Evolutionary conservation across 2,888 invertebrate species (phyloP).

Genomic region (Hemicrepidius hirtus): DNA sequence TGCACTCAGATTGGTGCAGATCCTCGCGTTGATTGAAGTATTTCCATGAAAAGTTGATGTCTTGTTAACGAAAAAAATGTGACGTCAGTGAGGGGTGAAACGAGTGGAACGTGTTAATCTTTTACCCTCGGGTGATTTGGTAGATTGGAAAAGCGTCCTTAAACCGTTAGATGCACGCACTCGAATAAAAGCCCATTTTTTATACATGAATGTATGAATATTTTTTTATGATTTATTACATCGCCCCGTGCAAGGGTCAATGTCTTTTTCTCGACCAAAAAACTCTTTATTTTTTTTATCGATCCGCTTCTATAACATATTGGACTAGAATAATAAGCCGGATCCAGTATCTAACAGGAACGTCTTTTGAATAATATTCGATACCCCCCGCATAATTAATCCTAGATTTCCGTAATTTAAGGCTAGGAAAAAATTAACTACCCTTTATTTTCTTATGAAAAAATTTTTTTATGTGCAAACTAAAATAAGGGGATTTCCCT

Average conservation of each 20-base stretch:
- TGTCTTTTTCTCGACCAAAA: not conserved
- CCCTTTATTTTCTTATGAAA: no score
- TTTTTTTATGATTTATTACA: not conserved
- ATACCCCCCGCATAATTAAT: no score
- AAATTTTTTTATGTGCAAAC: no score
- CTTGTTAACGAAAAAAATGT: conserved; percentile 53
- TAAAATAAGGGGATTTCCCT: not conserved
- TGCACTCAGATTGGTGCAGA: conserved; percentile 16
- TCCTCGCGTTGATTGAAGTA: conserved; percentile 49
- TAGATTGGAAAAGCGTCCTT: conserved; percentile 45
- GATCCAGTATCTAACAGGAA: no score
- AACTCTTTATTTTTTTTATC: not conserved
- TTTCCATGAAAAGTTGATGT: conserved; percentile 51
- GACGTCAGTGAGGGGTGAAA: conserved; percentile 53
- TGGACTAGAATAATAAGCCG: no score
- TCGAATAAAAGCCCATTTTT: conserved; percentile 18
- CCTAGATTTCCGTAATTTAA: no score
- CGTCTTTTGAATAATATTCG: no score
- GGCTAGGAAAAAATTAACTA: no score
- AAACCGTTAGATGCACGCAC: conserved; percentile 24
- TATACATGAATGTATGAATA: conserved; percentile 16
- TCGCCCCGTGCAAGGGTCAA: not conserved
- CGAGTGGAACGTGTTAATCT: conserved; percentile 38
- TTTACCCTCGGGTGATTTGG: conserved; percentile 46
- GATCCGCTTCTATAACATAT: no score